Percentiles rank a stretch among this genome's conserved stretches.
phyloP scores from a whole-genome alignment of 2,888 invertebrate species.

The Cerceris ruficornis region DNA sequence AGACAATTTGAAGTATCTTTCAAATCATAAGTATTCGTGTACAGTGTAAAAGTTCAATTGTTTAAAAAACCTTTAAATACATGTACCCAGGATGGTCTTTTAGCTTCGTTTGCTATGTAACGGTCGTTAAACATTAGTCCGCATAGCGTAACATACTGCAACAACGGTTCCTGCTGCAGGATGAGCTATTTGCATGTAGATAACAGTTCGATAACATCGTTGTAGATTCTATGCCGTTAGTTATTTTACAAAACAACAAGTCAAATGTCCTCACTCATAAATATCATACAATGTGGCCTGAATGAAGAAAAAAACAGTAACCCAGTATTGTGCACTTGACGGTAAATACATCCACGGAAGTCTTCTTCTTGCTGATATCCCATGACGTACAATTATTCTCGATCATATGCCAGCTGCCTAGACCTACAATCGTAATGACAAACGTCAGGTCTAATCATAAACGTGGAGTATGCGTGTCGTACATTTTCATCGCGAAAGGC shows the following conservation, averaged over 20 bases:
- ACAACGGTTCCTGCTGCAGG: conserved; percentile 57
- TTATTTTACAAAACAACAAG: conserved; percentile 16
- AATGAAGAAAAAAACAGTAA: too few species aligned
- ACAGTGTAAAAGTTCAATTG: background rate
- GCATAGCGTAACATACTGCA: conserved; percentile 51
- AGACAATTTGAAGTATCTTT: too few species aligned
- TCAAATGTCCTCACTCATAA: background rate
- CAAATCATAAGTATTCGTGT: background rate
- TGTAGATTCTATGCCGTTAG: background rate
- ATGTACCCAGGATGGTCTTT: conserved; percentile 36
- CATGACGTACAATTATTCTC: too few species aligned
- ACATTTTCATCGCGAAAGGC: background rate
- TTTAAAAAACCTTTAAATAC: conserved; percentile 12
- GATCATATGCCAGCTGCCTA: too few species aligned
- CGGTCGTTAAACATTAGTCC: conserved; percentile 61
- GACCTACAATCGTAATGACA: too few species aligned
- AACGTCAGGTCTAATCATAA: too few species aligned
- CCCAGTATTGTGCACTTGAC: too few species aligned
- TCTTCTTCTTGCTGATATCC: too few species aligned
- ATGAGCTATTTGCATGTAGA: conserved; percentile 15
- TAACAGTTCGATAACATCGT: conserved; percentile 13
- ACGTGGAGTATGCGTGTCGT: background rate
- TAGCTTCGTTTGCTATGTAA: conserved; percentile 58
- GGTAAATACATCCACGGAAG: too few species aligned
- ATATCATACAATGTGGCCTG: too few species aligned